Base-by-base conservation (phyloP, 2,113 vertebrate genomes). In the Seriola dumerili region DNA sequence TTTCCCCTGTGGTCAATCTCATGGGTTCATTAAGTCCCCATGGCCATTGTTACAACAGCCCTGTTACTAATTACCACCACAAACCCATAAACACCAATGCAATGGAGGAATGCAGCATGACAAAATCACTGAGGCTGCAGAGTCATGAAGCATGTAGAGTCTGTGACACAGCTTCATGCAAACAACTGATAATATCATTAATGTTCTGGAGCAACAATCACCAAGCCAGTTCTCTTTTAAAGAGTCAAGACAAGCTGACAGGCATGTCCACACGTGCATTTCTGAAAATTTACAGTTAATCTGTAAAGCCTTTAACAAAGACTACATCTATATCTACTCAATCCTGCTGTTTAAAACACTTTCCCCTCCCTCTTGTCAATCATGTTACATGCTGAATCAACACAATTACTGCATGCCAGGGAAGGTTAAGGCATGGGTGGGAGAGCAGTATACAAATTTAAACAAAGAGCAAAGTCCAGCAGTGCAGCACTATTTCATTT, bases 381-480 rank as follows among this genome's bases (percentile, higher is more conserved):
- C 71, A 62, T 14, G 59, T 29, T 63, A 79, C n/a, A 34, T 50
- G 74, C 59, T 72, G 80, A 84, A 76, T 87, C 58, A 90, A 82
- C 50, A 76, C 46, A 85, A 67, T 40, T 34, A 70, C n/a, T 23
- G 36, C n/a, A 83, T 29, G 42, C 65, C 36, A 38, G 50, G 11
- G 19, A 83, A 68, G 70, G 80, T 69, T 52, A 55, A 52, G 38
- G 32, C 38, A 81, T 61, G 79, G 80, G 62, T 78, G 61, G 66
- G 59, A 78, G 50, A 67, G 69, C 34, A 14, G 36, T 40, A 76
- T 69, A 73, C 50, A 86, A 66, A 87, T 86, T 21, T 74, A 78
- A 85, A 84, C 76, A 89, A 87, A 75, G 88, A 83, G 62, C 81
- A 91, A 89, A 90, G 83, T 90, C 76, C 83, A 76, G 19, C 36